Percentiles rank a stretch among this genome's conserved stretches.
These are phyloP conservation scores for Bathynomus jamesi DNA, from an alignment of 1,140 invertebrate species.

Conservation along the genomic window DNA sequence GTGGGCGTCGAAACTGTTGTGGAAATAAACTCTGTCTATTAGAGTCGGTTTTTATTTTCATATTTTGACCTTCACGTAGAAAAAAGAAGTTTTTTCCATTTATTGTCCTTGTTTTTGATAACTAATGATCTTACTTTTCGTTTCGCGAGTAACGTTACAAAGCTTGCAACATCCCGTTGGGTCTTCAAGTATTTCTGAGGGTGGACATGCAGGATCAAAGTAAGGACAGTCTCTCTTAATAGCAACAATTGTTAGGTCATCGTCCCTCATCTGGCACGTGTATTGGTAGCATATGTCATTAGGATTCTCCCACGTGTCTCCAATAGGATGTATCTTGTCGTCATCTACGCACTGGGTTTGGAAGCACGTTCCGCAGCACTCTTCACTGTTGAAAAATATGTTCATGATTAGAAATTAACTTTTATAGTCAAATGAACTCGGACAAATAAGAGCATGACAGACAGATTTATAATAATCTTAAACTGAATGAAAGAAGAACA, in stretches of 20 bases:
- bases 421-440: too few species aligned
- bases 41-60: too few species aligned
- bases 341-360: constrained; percentile 57
- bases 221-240: constrained; percentile 30
- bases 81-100: too few species aligned
- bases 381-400: constrained; percentile 35
- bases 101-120: too few species aligned
- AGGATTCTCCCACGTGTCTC: constrained; percentile 36
- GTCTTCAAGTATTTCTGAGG: constrained; percentile 31
- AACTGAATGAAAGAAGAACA: background rate
- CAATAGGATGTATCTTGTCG: constrained; percentile 46
- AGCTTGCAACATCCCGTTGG: constrained; percentile 38
- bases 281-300: constrained; percentile 38
- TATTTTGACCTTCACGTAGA: too few species aligned
- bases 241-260: constrained; percentile 24
- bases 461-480: background rate
- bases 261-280: constrained; percentile 35
- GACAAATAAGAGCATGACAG: background rate
- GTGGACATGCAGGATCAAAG: constrained; percentile 36
- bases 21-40: too few species aligned
- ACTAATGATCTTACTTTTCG: constrained; percentile 34
- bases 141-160: constrained; percentile 34
- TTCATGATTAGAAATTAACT: too few species aligned
- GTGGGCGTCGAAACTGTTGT: too few species aligned
- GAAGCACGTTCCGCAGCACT: constrained; percentile 64